A percentile compares a stretch with the other conserved stretches of the same genome.
These are phyloP conservation scores for Apamea anceps DNA, from an alignment of 2,888 invertebrate genomes.

Conservation along the genomic window DNA sequence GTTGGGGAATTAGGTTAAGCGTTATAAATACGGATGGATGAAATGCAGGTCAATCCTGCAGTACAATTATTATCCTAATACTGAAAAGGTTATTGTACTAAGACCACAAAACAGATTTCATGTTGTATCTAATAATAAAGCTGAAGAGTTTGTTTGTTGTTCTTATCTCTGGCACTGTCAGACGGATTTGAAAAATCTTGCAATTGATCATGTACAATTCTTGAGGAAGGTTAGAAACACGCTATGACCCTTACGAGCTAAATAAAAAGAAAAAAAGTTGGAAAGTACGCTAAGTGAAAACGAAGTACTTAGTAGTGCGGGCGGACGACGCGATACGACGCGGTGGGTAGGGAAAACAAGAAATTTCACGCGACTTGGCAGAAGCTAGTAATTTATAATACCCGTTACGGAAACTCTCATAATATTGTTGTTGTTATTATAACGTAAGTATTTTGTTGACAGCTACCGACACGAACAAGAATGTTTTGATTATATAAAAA, in stretches of 20 bases:
- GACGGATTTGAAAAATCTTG: neutral
- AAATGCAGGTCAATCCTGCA: neutral
- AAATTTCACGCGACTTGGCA: no score
- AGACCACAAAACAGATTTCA: neutral
- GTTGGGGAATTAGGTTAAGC: no score
- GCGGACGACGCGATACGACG: neutral
- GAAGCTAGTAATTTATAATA: neutral
- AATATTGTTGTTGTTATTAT: slow-evolving; percentile 16
- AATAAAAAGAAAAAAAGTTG: neutral
- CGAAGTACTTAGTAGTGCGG: neutral
- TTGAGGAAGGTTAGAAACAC: neutral
- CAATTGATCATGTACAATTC: neutral
- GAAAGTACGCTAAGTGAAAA: neutral
- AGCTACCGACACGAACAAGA: slow-evolving; percentile 9
- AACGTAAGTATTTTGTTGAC: slow-evolving; percentile 20
- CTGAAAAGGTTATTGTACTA: neutral
- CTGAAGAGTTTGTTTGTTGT: neutral
- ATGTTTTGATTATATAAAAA: slow-evolving; percentile 13
- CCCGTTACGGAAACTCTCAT: neutral
- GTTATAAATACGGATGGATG: neutral
- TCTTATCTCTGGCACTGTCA: neutral
- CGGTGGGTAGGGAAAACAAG: neutral
- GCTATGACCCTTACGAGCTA: neutral
- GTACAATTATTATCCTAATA: neutral
- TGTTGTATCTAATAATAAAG: neutral